These are phyloP conservation scores for Ephydatia muelleri DNA, from an alignment of 37 sponge, comb jelly and placozoan species.

Conservation along the genomic window DNA sequence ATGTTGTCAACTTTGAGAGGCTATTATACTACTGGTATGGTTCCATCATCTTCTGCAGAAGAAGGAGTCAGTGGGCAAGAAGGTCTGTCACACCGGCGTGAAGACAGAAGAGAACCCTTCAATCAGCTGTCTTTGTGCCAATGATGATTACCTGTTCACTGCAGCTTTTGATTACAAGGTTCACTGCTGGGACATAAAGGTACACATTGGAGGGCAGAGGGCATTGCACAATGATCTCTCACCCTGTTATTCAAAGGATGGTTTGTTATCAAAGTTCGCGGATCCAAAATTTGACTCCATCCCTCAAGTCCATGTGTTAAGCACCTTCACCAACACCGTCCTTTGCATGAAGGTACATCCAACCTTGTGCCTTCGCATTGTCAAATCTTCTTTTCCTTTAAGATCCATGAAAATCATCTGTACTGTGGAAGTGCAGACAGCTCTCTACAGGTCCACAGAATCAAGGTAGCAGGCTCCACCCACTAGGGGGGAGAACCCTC, in stretches of 20 bases:
- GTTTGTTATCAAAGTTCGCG: not conserved
- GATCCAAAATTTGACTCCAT: not conserved
- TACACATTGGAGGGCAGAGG: not conserved
- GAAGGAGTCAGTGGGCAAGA: no score
- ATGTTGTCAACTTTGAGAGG: no score
- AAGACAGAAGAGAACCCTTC: no score
- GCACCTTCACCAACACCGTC: slow-evolving; percentile 17
- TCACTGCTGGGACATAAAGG: slow-evolving; percentile 33
- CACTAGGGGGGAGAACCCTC: no score
- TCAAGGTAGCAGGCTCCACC: not conserved
- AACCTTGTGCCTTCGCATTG: no score
- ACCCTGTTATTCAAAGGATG: not conserved
- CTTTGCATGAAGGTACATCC: slow-evolving; percentile 32
- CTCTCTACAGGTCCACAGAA: no score
- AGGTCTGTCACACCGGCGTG: no score
- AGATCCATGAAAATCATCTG: not conserved
- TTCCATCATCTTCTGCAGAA: no score
- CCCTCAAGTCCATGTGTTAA: not conserved
- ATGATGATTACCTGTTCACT: slow-evolving; percentile 15
- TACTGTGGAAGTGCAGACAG: no score
- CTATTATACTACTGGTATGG: no score
- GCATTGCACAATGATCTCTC: not conserved
- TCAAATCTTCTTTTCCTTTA: not conserved
- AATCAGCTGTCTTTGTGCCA: slow-evolving; percentile 27
- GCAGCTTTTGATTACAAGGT: slow-evolving; percentile 37